These are phyloP conservation scores for Scaptomyza polygonia DNA, from an alignment of 2,888 invertebrate genomes.

Conservation along the genomic window DNA sequence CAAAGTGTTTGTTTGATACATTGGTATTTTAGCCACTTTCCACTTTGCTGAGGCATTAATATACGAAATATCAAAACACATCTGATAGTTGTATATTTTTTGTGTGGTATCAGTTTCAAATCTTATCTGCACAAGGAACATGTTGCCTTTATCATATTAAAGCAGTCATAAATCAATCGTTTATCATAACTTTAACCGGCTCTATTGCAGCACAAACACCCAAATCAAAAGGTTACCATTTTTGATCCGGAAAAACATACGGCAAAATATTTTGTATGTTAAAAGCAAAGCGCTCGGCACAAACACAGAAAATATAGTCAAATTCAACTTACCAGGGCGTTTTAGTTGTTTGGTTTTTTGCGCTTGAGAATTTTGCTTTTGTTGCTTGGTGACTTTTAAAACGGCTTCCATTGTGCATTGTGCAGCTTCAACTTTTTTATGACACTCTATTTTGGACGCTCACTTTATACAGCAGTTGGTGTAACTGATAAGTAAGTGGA, in stretches of 20 bases:
- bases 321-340: not conserved
- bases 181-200: slow-evolving; percentile 12
- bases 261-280: not conserved
- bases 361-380: not conserved
- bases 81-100: not conserved
- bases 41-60: too few species aligned
- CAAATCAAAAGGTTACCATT: slow-evolving; percentile 3
- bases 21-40: too few species aligned
- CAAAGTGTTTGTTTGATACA: not conserved
- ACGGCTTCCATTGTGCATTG: not conserved
- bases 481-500: not conserved
- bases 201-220: not conserved
- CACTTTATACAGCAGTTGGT: not conserved
- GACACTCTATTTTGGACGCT: not conserved
- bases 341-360: not conserved
- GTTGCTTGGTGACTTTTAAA: not conserved
- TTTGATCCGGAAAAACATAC: not conserved
- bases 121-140: not conserved
- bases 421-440: not conserved
- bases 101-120: not conserved
- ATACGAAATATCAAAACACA: not conserved
- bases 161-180: not conserved
- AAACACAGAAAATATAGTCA: not conserved
- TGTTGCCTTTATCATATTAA: not conserved
- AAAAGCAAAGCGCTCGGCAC: not conserved